Base-by-base conservation (phyloP, 2,888 invertebrate species). In the Agonopterix heracliana region DNA sequence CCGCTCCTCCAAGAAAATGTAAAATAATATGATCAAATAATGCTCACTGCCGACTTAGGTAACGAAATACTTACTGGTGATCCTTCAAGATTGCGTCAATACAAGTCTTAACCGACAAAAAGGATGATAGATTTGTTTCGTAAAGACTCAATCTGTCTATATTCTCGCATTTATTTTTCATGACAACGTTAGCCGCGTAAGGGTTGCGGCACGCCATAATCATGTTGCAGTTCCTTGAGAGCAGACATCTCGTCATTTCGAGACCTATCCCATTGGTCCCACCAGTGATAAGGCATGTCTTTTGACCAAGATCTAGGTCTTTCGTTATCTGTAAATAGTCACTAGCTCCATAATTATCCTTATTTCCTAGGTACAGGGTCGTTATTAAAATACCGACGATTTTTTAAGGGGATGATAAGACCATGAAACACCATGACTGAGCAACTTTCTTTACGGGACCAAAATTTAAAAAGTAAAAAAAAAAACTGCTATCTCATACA, bases 231-330 rank as follows among this genome's bases (percentile, higher is more conserved):
- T 96, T 95, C 69, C 95, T 95, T 40, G 92, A 89, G 10, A 93
- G 94, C 52, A 98, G 78, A 2, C 95, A 94, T 54, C 92, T 90
- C 0, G 96, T 95, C 35, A 97, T 96, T 89, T 98, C 98, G 73
- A 91, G 93, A 10, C 98, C 98, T 63, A 99, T 97, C n/a, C 98
- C 98, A 60, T 92, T 90, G 78, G 95, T 98, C 0, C 96, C 95
- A n/a, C 98, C 98, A 10, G 98, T 98, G 38, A 98, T 90, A 9
- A 99, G 79, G 7, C 95, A 96, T 48, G 94, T 87, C 79, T 94
- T 95, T 2, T 93, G 93, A 44, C 92, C 91, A 53, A 98, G 85
- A 76, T 98, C 96, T 59, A 93, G 81, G 9, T 96, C 96, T 70
- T 95, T 94, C 2, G 95, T 80, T 13, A 96, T 90, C 86, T 92